Percentiles rank a stretch among this genome's conserved stretches.
phyloP scores from a whole-genome alignment of 2,888 invertebrate species.

The Orchestes rusci region DNA sequence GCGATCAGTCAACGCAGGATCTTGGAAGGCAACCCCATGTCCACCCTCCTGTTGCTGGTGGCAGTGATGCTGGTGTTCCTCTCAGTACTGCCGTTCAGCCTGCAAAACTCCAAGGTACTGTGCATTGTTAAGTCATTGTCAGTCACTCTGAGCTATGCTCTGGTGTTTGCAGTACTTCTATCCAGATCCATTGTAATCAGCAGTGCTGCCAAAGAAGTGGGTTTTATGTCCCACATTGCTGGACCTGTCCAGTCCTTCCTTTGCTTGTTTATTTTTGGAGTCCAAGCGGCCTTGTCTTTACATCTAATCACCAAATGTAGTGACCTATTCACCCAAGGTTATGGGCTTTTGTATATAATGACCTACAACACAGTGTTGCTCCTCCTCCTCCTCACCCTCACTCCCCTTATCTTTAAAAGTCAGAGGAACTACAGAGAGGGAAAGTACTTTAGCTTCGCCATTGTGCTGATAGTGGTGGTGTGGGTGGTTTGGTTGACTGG shows the following conservation, averaged over 20 bases:
- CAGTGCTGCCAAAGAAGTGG: conserved; percentile 57
- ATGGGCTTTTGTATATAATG: conserved; percentile 47
- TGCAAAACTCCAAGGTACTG: conserved; percentile 36
- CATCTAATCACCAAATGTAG: conserved; percentile 45
- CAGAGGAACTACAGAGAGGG: conserved; percentile 65
- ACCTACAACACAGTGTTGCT: conserved; percentile 59
- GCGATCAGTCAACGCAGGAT: conserved; percentile 57
- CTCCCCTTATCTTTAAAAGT: conserved; percentile 56
- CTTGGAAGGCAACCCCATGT: conserved; percentile 60
- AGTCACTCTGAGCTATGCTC: conserved; percentile 54
- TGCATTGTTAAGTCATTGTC: conserved; percentile 53
- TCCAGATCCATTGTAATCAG: conserved; percentile 59
- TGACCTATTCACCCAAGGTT: conserved; percentile 44
- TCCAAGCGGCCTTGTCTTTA: conserved; percentile 51
- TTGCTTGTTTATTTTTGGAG: conserved; percentile 55
- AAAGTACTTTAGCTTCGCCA: conserved; percentile 49
- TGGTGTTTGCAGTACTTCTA: conserved; percentile 57
- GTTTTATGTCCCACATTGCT: conserved; percentile 62
- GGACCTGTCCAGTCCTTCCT: conserved; percentile 61
- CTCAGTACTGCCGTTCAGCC: conserved; percentile 47
- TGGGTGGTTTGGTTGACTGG: conserved; percentile 57
- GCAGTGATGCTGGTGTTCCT: conserved; percentile 47
- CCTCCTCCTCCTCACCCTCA: conserved; percentile 48
- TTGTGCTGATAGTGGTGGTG: conserved; percentile 48
- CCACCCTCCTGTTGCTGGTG: conserved; percentile 46